Base-by-base conservation (phyloP, 1,140 invertebrate genomes). In the Pararge aegeria region DNA sequence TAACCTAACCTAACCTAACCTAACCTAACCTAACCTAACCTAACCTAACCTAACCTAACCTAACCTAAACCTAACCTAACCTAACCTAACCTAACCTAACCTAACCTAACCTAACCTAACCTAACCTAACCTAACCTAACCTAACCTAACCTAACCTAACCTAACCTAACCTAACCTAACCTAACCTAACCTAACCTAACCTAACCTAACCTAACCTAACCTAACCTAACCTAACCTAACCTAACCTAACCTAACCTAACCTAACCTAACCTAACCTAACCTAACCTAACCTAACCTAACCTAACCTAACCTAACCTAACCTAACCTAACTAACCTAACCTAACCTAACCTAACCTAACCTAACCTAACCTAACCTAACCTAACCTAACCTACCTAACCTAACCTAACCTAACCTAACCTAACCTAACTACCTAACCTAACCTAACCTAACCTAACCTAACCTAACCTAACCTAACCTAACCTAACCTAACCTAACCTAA, bases 401-500 rank as follows among this genome's bases (percentile, higher is more conserved):
- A n/a, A n/a, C n/a, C n/a, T 53, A 53, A 53, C 51, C 51, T 53
- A 53, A 53, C 51, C 51, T 53, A 53, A 53, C 51, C 51, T 53
- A 53, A 53, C 51, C 51, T 38, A 38, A 53, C 29, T 16, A 53
- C 51, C 51, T 53, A 53, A 53, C 51, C 30, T 53, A 53, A 53
- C 52, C 52, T 58, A 68, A 72, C 66, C 69, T 60, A 68, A 69
- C 66, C 66, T 59, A 66, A 73, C 54, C 66, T 57, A 62, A 68
- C 56, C 63, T 56, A 63, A 66, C 63, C 62, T 55, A 66, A 65
- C 66, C 65, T 49, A 63, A 59, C 66, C 64, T 63, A 61, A 68
- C 53, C 66, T 55, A 61, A 72, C 64, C 61, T 61, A 55, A 55
- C 57, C 50, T 42, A 58, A 58, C 55, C 61, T 40, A 58, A 64